Evolutionary conservation across 2,797 vertebrate species (phyloP).

Genomic region (Mallotus villosus): DNA sequence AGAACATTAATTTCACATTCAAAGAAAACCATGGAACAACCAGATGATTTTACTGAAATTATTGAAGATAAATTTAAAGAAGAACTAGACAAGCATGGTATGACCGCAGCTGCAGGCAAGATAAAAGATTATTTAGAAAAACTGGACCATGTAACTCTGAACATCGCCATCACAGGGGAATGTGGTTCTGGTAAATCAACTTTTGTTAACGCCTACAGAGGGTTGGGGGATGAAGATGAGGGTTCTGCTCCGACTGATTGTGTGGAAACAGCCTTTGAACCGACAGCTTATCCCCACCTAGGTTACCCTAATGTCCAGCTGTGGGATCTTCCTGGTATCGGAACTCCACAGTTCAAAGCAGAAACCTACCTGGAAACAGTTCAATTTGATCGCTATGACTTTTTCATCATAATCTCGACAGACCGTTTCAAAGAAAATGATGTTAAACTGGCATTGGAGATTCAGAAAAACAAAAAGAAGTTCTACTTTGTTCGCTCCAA

Average conservation of each 20-base stretch:
- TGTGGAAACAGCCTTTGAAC: slow-evolving; percentile 42
- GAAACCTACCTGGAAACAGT: slow-evolving; percentile 68
- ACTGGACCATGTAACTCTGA: slow-evolving; percentile 3
- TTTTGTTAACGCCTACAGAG: slow-evolving; percentile 53
- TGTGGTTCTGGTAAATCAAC: slow-evolving; percentile 56
- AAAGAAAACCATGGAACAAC: too few species aligned
- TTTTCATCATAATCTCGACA: slow-evolving; percentile 70
- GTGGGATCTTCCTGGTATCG: slow-evolving; percentile 79
- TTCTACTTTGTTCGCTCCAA: slow-evolving; percentile 79
- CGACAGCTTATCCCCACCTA: slow-evolving; percentile 61
- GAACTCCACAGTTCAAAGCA: slow-evolving; percentile 64
- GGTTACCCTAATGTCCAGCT: slow-evolving; percentile 63
- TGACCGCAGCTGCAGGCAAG: too few species aligned
- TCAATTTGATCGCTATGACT: slow-evolving; percentile 71
- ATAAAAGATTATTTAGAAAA: too few species aligned
- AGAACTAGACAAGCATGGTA: too few species aligned
- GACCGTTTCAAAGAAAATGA: slow-evolving; percentile 69
- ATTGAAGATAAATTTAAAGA: too few species aligned
- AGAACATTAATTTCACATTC: too few species aligned
- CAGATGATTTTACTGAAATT: too few species aligned
- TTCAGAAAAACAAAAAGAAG: slow-evolving; percentile 65
- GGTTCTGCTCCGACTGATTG: slow-evolving; percentile 38
- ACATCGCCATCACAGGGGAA: slow-evolving; percentile 53
- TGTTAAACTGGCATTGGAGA: slow-evolving; percentile 64
- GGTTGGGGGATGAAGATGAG: slow-evolving; percentile 28